Base-by-base conservation (phyloP, 2,113 vertebrate genomes). In the Halichoeres trimaculatus region DNA sequence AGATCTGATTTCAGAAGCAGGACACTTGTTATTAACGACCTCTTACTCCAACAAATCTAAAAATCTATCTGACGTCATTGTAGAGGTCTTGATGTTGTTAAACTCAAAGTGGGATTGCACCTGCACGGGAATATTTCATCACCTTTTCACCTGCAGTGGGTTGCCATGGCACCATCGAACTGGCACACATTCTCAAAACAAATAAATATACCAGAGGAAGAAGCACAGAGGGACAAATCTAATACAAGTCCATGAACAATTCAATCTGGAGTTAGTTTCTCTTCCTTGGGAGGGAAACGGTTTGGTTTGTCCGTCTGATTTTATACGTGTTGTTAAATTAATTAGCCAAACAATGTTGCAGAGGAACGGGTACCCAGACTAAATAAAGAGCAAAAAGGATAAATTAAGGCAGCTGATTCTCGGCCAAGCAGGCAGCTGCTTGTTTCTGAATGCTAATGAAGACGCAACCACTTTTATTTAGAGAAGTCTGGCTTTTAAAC, bases 191-290 rank as follows among this genome's bases (percentile, higher is more conserved):
- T 75, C 76, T 70, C 68, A 51, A 80, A 84, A 85, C 81, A 89
- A 74, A 89, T 84, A 88, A 68, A 90, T 87, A 90, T 65, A 89
- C 22, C 65, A 61, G 60, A 58, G 11, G 80, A 73, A 65, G 62
- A 81, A 62, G 61, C 68, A 64, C 56, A 48, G 61, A 65, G 66
- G 51, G 3, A 30, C 6, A 30, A 30, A 76, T 41, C 47, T 22
- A 10, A 74, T 23, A 60, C 8, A 38, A 36, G 16, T 52, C 20
- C 23, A 26, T 24, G 22, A 50, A 20, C 56, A 80, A 70, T 30
- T 57, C 38, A 41, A 24, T 64, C 60, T 30, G 24, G 7, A 63
- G 26, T 14, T 36, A 69, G 14, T 63, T 72, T 70, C 26, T 13
- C 55, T 3, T 26, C 22, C 38, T 34, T n/a, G 17, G 36, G 55